Evolutionary conservation across 2,888 invertebrate genomes (phyloP), one percentile per base, ranked within the genome.

Genomic region (Pterobdella sp.): DNA sequence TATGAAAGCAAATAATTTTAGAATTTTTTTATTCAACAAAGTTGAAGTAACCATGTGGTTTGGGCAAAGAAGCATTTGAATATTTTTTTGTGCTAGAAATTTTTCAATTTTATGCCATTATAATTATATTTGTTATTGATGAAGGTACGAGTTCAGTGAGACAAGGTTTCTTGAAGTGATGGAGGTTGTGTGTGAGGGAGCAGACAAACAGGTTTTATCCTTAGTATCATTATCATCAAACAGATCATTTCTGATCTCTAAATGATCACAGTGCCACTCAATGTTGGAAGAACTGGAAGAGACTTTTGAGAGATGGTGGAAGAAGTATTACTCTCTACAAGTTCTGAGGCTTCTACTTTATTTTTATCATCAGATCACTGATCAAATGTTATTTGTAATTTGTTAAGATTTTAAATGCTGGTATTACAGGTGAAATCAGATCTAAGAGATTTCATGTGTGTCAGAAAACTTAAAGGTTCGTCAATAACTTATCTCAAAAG

Each of bases 101-200:
- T 18, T 18, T 14, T 14, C 10, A 18, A 18, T 7, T 42, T 42
- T 14, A 42, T 42, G 42, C 42, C 42, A 42, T 18, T 42, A 42
- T 14, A 42, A 42, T 42, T 14, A 42, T 42, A 42, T 42, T 56
- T 56, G 7, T 56, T 22, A 26, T 56, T 56, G 60, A 42, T 42
- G n/a, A 22, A 56, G 60, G 60, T 56, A 56, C 26, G 60, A 56
- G n/a, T 34, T n/a, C 36, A 85, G 94, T 82, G 95, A 94, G 86
- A 89, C 94, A 34, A 87, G 95, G 68, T 85, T 95, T 60, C 89
- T 92, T 22, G 96, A 96, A 83, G 92, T 95, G 72, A 91, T 93
- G 84, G 94, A 95, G 80, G 86, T 88, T 32, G 84, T 94, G 4
- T 96, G 96, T 82, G 87, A 87, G 26, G 92, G 63, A 36, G 92